Conservation (phyloP, 2,113 vertebrate species). For the Piprites chloris region DNA sequence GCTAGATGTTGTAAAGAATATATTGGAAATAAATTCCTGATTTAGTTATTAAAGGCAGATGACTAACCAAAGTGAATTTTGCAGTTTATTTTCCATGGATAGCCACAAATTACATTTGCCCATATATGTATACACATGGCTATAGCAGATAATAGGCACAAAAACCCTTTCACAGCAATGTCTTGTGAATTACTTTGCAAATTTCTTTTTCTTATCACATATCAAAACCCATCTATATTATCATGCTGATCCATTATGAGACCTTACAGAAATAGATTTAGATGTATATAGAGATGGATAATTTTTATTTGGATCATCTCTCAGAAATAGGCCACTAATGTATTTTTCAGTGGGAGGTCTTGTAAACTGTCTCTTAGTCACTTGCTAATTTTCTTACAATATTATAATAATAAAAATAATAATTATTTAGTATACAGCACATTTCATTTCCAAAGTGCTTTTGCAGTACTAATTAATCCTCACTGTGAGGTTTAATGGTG, state of each 20-base stretch:
- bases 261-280: not conserved
- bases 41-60: not conserved
- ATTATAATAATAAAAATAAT: conserved; percentile 58
- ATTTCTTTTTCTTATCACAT: not conserved
- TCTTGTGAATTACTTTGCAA: not conserved
- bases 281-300: not conserved
- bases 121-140: not conserved
- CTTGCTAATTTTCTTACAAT: conserved; percentile 36
- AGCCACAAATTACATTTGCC: not conserved
- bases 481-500: conserved; percentile 55
- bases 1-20: not conserved
- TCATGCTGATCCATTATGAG: not conserved
- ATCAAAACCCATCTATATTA: not conserved
- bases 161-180: not conserved
- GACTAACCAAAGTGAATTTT: not conserved
- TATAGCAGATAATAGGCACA: not conserved
- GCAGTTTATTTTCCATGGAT: not conserved
- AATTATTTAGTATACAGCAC: conserved; percentile 52
- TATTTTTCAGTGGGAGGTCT: conserved; percentile 39
- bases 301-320: not conserved
- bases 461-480: conserved; percentile 64
- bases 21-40: not conserved
- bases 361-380: conserved; percentile 14
- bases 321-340: not conserved
- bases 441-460: conserved; percentile 62